Evolutionary conservation across 2,888 invertebrate genomes (phyloP), one percentile per base, ranked within the genome.

Genomic region (Mythimna ferrago): DNA sequence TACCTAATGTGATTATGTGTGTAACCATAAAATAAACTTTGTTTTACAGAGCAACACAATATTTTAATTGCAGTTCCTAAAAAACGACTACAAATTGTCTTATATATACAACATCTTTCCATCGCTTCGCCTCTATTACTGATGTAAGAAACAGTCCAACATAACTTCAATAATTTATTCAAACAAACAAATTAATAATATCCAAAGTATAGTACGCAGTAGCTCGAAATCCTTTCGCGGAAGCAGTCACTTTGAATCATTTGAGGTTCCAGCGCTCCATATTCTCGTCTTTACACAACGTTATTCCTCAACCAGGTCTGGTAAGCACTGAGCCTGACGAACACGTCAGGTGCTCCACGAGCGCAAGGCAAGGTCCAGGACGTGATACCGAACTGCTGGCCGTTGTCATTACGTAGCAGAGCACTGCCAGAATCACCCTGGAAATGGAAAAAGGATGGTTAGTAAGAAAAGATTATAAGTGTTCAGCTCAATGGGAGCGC

Each of bases 281-380:
- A 21, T 54, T 69, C 6, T 32, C 6, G 16, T 66, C 10, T 70
- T 80, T 71, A 86, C 9, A 83, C 83, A 10, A 77, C 14, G 75
- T 77, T 77, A 11, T 63, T 0, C 4, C 1, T 2, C 19, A 92
- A 41, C 89, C 90, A 93, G 74, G 72, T 38, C 16, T 73, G 62
- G 88, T 77, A 92, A n/a, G 83, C 88, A 66, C 90, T 88, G 74
- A 92, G 7, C 19, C 93, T 81, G 19, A 84, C 92, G 84, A 90
- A 92, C 78, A 94, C 86, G 78, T 94, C 94, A 1, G 94, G 94
- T 0, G 89, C 91, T 1, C 92, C 93, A 2, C 74, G 86, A 0
- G 93, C 94, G 84, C 94, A 94, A 0, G 93, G 91, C 84, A 92
- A 89, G 71, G 94, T 94, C 94, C 94, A 94, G 0, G 94, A 94